A percentile compares a stretch with the other conserved stretches of the same genome.
These are phyloP conservation scores for Chrysolina oricalcia DNA, from an alignment of 2,888 invertebrate species.

Conservation along the genomic window DNA sequence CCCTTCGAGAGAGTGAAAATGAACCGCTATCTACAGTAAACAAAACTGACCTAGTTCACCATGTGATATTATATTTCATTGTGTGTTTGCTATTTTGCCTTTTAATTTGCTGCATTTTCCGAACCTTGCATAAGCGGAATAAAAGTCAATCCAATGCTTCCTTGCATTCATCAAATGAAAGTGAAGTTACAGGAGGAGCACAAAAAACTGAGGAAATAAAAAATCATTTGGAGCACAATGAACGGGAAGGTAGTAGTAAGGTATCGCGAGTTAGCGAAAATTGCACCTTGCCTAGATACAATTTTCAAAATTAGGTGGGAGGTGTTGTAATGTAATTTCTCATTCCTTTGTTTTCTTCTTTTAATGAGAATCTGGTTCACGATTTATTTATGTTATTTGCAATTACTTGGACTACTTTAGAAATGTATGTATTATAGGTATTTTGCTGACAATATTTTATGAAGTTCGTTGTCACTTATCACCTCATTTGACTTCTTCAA, in stretches of 20 bases:
- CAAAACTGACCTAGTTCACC: not conserved
- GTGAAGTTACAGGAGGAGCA: not conserved
- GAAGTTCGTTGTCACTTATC: no score
- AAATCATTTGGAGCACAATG: no score
- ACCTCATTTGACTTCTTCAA: no score
- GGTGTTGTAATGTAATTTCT: not conserved
- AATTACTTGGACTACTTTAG: no score
- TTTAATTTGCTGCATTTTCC: not conserved
- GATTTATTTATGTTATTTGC: no score
- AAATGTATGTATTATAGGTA: no score
- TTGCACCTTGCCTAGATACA: not conserved
- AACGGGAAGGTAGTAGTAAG: no score
- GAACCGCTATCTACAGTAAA: not conserved
- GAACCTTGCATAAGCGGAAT: not conserved
- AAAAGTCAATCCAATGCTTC: no score
- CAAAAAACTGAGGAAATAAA: not conserved
- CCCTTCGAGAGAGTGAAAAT: not conserved
- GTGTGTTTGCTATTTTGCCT: constrained; percentile 5
- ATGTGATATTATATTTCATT: constrained; percentile 1
- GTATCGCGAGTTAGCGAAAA: no score
- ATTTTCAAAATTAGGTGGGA: not conserved
- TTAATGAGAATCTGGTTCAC: no score
- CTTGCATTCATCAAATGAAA: no score
- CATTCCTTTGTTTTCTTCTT: not conserved
- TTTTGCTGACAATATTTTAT: no score